Percentiles rank a stretch among this genome's conserved stretches.
phyloP scores from a whole-genome alignment of 2,113 vertebrate genomes.

The Ursus arctos region DNA sequence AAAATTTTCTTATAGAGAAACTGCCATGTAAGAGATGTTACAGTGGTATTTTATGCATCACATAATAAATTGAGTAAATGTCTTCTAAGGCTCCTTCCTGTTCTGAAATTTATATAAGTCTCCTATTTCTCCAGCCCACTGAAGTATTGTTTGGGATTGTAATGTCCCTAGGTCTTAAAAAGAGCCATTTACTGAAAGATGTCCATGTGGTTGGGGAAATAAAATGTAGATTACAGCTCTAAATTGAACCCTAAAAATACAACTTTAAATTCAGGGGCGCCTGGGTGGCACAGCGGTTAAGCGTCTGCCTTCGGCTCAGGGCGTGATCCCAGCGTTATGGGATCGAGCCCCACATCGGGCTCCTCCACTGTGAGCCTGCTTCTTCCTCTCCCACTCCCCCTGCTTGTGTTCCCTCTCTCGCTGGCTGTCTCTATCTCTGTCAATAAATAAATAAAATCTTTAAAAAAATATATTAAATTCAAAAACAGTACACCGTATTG shows the following conservation, averaged over 20 bases:
- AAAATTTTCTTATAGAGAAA: neutral
- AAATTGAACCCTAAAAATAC: constrained; percentile 5
- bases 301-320: too few relatives aligned
- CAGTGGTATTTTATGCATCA: neutral
- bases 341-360: too few relatives aligned
- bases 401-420: too few relatives aligned
- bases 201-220: neutral
- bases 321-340: too few relatives aligned
- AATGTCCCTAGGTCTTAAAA: neutral
- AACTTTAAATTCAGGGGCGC: neutral
- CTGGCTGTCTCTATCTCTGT: too few relatives aligned
- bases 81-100: neutral
- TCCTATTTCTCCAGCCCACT: neutral
- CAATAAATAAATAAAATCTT: too few relatives aligned
- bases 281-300: too few relatives aligned
- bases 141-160: neutral
- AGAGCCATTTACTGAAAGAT: constrained; percentile 19
- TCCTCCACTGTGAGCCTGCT: too few relatives aligned
- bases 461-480: constrained; percentile 5
- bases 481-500: neutral
- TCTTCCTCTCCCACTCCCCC: too few relatives aligned
- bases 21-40: neutral
- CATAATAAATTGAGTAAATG: neutral
- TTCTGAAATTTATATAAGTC: constrained; percentile 3
- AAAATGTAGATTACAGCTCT: neutral